A percentile compares a stretch with the other conserved stretches of the same genome.
Conservation (phyloP, 1,140 invertebrate species). For the Cecropterus lyciades region DNA sequence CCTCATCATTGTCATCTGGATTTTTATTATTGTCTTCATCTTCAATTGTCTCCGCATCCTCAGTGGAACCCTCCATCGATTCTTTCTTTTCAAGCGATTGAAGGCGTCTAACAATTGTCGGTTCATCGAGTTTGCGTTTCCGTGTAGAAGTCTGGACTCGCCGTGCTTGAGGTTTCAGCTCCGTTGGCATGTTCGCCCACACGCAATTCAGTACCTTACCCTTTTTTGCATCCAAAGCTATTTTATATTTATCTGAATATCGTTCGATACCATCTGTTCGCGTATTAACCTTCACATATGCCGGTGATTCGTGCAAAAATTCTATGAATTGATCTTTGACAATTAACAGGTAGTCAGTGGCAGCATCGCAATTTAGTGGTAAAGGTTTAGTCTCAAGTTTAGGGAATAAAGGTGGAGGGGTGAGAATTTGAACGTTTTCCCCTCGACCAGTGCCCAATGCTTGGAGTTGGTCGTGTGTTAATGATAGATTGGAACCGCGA, state of each 20-base stretch:
- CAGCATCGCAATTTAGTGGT: conserved; percentile 69
- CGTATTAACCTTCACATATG: conserved; percentile 70
- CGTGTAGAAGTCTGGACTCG: conserved; percentile 43
- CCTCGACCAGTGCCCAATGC: conserved; percentile 73
- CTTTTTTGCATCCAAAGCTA: conserved; percentile 74
- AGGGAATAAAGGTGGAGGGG: conserved; percentile 79
- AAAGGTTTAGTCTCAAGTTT: conserved; percentile 79
- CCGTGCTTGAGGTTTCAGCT: conserved; percentile 68
- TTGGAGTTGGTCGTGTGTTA: conserved; percentile 80
- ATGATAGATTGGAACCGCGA: conserved; percentile 64
- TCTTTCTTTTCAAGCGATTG: conserved; percentile 81
- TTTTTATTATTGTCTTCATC: conserved; percentile 62
- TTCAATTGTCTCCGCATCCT: conserved; percentile 55
- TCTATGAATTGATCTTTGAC: conserved; percentile 82
- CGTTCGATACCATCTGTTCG: conserved; percentile 76
- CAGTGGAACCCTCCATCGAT: conserved; percentile 50
- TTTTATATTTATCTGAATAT: conserved; percentile 83
- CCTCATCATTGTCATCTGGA: conserved; percentile 74
- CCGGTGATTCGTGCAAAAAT: conserved; percentile 79
- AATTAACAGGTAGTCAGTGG: conserved; percentile 81
- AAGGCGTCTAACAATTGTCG: conserved; percentile 68
- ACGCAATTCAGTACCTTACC: conserved; percentile 68
- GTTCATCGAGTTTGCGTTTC: conserved; percentile 75
- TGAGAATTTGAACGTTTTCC: conserved; percentile 67
- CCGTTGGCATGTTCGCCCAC: conserved; percentile 75